Evolutionary conservation across 2,888 invertebrate species (phyloP).

Genomic region (Melieria crassipennis): DNA sequence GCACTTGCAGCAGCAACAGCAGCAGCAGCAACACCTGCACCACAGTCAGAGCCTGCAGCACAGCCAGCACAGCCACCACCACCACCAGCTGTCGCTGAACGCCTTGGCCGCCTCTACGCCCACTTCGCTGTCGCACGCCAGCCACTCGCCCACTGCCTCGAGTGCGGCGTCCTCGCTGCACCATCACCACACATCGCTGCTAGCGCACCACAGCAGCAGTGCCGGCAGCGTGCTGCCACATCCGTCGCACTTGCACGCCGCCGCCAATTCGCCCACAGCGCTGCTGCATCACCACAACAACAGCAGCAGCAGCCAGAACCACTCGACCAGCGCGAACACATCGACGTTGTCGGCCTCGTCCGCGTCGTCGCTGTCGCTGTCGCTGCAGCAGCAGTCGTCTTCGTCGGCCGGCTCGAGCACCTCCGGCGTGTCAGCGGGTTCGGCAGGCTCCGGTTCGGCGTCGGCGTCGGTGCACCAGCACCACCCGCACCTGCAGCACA

Average conservation of each 20-base stretch:
- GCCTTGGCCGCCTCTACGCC: constrained; percentile 47
- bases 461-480: constrained; percentile 42
- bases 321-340: background rate
- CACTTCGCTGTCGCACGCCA: constrained; percentile 42
- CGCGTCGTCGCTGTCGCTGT: constrained; percentile 20
- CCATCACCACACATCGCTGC: constrained; percentile 32
- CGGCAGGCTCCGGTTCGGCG: constrained; percentile 40
- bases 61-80: constrained; percentile 38
- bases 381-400: constrained; percentile 38
- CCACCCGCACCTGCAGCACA: constrained; percentile 41
- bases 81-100: constrained; percentile 60
- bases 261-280: constrained; percentile 28
- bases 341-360: constrained; percentile 28
- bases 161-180: constrained; percentile 32
- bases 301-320: constrained; percentile 42
- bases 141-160: constrained; percentile 35
- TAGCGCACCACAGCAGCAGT: background rate
- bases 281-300: constrained; percentile 42
- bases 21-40: constrained; percentile 38
- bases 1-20: constrained; percentile 42
- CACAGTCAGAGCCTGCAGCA: constrained; percentile 38
- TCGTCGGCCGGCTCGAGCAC: constrained; percentile 28
- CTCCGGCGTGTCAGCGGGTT: constrained; percentile 40
- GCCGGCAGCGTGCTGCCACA: constrained; percentile 16
- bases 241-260: constrained; percentile 28